phyloP scores from a whole-genome alignment of 2,888 invertebrate species.

The Galeruca laticollis region DNA sequence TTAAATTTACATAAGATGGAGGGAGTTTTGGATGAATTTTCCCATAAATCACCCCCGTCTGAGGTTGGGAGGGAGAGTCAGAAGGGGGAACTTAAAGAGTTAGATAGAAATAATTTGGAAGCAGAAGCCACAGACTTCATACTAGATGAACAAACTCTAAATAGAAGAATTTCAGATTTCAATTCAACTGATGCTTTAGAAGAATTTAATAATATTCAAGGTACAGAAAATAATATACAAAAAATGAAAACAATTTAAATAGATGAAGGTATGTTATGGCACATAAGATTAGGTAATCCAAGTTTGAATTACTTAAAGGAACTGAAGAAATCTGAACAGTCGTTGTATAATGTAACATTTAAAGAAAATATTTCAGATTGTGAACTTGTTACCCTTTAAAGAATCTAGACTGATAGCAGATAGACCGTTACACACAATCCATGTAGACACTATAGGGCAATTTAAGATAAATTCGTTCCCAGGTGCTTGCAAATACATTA shows the following conservation, averaged over 20 bases:
- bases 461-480: slow-evolving; percentile 45
- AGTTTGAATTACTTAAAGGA: slow-evolving; percentile 47
- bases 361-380: slow-evolving; percentile 47
- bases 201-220: slow-evolving; percentile 22
- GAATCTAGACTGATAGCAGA: slow-evolving; percentile 38
- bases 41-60: neutral
- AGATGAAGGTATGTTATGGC: no score
- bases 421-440: slow-evolving; percentile 45
- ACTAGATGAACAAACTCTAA: slow-evolving; percentile 7
- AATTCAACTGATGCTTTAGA: slow-evolving; percentile 20
- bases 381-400: slow-evolving; percentile 43
- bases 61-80: no score
- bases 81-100: no score
- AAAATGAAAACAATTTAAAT: no score
- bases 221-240: no score
- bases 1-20: slow-evolving; percentile 2
- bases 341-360: slow-evolving; percentile 43
- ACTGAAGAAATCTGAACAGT: slow-evolving; percentile 45
- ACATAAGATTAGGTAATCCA: slow-evolving; percentile 47
- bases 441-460: slow-evolving; percentile 48
- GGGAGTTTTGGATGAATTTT: neutral
- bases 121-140: no score
- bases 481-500: slow-evolving; percentile 43
- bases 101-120: no score
- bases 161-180: slow-evolving; percentile 18